phyloP scores from a whole-genome alignment of 2,797 vertebrate genomes.

The Bradypus variegatus region DNA sequence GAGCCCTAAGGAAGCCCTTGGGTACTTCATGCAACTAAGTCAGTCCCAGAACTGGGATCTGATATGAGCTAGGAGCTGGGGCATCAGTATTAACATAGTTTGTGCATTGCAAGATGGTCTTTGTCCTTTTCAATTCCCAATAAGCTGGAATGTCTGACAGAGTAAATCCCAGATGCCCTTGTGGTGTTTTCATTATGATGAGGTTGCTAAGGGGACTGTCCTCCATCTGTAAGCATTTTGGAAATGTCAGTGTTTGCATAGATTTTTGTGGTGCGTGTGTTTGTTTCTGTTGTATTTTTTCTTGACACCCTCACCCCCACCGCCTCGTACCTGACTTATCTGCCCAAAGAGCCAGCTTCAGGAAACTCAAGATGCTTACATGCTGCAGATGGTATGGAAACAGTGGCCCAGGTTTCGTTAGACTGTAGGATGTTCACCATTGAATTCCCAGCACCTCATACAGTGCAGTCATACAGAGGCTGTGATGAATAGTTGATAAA shows the following conservation, averaged over 20 bases:
- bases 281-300: constrained; percentile 12
- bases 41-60: background rate
- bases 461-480: background rate
- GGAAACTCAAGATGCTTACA: background rate
- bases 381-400: background rate
- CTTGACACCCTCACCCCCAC: background rate
- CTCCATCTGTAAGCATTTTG: constrained; percentile 32
- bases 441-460: background rate
- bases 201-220: constrained; percentile 4
- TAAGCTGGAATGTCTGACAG: constrained; percentile 10
- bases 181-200: constrained; percentile 20
- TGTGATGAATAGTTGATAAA: background rate
- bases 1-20: background rate
- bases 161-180: constrained; percentile 20
- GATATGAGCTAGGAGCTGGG: background rate
- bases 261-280: background rate
- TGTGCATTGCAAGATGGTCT: background rate
- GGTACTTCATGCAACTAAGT: background rate
- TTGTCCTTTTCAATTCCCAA: background rate
- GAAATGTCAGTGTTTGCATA: constrained; percentile 6
- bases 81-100: background rate
- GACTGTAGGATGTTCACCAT: background rate
- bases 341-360: background rate
- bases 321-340: background rate
- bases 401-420: background rate